These are phyloP conservation scores for Trimorus sp. DNA, from an alignment of 2,888 invertebrate genomes.

Conservation along the genomic window DNA sequence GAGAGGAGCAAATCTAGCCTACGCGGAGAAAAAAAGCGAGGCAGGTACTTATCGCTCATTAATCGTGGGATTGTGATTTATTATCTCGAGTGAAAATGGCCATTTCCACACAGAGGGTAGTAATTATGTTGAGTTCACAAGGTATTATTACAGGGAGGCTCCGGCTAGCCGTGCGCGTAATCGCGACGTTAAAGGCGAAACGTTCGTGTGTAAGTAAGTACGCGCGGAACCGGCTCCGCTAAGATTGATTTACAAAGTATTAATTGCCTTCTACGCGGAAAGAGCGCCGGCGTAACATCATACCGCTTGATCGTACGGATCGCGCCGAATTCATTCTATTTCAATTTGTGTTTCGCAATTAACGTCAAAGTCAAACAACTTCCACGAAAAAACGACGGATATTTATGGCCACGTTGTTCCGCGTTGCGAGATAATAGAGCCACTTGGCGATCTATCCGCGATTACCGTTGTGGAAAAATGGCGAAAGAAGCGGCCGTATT, in stretches of 20 bases:
- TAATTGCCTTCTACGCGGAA: conserved; percentile 67
- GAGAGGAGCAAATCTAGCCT: conserved; percentile 50
- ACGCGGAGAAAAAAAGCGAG: conserved; percentile 57
- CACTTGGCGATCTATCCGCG: too few species aligned
- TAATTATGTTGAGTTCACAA: conserved; percentile 71
- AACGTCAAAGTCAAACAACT: conserved; percentile 51
- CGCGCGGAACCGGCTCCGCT: conserved; percentile 54
- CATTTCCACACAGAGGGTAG: conserved; percentile 73
- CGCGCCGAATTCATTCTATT: conserved; percentile 51
- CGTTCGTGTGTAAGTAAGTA: conserved; percentile 53
- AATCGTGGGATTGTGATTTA: conserved; percentile 74
- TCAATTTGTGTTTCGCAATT: conserved; percentile 64
- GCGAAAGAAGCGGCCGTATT: not conserved
- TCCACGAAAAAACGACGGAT: conserved; percentile 20
- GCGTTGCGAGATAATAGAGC: not conserved
- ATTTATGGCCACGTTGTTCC: conserved; percentile 22
- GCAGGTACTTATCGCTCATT: conserved; percentile 74
- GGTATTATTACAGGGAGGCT: conserved; percentile 72
- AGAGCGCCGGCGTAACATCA: conserved; percentile 30
- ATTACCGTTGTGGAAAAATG: too few species aligned
- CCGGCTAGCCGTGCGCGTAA: conserved; percentile 69
- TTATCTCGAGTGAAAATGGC: conserved; percentile 74
- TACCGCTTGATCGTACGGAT: conserved; percentile 31
- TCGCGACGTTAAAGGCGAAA: conserved; percentile 69
- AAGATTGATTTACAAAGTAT: conserved; percentile 74